Conservation (phyloP, 2,888 invertebrate genomes). For the Cetonia aurata region DNA sequence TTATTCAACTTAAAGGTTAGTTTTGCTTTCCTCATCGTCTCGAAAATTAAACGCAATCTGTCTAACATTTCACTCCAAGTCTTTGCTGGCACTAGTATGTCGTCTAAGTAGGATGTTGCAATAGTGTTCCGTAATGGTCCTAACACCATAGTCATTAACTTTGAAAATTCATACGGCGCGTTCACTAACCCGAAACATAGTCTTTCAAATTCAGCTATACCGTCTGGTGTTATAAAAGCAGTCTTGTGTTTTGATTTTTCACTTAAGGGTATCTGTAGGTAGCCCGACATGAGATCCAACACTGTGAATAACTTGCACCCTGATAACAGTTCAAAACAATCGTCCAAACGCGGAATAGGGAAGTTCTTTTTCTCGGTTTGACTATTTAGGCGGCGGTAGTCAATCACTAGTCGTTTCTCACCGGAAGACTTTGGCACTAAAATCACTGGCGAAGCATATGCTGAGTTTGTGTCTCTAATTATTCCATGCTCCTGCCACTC, state of each 20-base stretch:
- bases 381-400: too few species aligned
- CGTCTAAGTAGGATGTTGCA: conserved; percentile 17
- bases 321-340: too few species aligned
- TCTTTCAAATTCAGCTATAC: not conserved
- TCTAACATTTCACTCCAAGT: conserved; percentile 11
- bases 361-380: too few species aligned
- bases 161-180: conserved; percentile 19
- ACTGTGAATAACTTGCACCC: too few species aligned
- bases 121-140: conserved; percentile 8
- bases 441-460: too few species aligned
- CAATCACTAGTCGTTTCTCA: too few species aligned
- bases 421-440: too few species aligned
- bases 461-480: too few species aligned
- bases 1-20: not conserved
- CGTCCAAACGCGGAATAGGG: too few species aligned
- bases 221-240: conserved; percentile 17
- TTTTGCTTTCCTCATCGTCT: conserved; percentile 12
- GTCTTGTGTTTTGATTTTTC: conserved; percentile 5
- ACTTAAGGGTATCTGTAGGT: conserved; percentile 34
- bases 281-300: conserved; percentile 26
- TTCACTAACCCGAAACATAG: conserved; percentile 15
- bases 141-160: conserved; percentile 9
- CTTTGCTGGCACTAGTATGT: conserved; percentile 13
- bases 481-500: too few species aligned
- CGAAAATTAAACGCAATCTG: not conserved